Evolutionary conservation across 2,888 invertebrate species (phyloP), one percentile per base, ranked within the genome.

Genomic region (Eudasyphora cyanicolor): DNA sequence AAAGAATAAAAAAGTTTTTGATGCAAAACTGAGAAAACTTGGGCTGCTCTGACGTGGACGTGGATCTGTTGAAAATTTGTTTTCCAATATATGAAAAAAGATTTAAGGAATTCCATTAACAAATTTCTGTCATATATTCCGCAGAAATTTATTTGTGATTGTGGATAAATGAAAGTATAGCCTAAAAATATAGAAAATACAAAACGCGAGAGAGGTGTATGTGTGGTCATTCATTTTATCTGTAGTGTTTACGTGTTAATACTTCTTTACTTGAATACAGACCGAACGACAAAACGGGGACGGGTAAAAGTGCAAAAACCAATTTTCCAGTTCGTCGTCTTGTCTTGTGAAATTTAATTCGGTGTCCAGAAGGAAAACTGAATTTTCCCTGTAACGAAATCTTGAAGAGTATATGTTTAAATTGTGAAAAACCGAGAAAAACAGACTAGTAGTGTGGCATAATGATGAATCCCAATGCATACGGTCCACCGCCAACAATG

Each of bases 381-480:
- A n/a, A n/a, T n/a, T n/a, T n/a, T n/a, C n/a, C n/a, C n/a, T 45
- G n/a, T 45, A 45, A 4, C 4, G 4, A 38, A 70, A 24, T 60
- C 5, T 21, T 38, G 27, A 45, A 62, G 21, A 51, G n/a, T 24
- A 42, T 73, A 29, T 71, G 42, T 42, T 71, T 42, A n/a, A 27
- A 8, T 76, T 77, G 75, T 76, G 75, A 78, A 73, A 73, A 74
- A 69, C 32, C 64, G 54, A 76, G 14, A n/a, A 21, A 69, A 45
- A 67, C 42, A 49, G 29, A 51, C 42, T 12, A 21, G 2, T 32
- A 42, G 38, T 74, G n/a, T n/a, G n/a, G n/a, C 12, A 74, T 64
- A 54, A 86, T 82, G 21, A 90, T 90, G 89, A 92, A 91, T 87
- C 90, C 91, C 24, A 91, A 91, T 84, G 87, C 89, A 82, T 91